Percentiles rank a stretch among this genome's conserved stretches.
These are phyloP conservation scores for Cepaea hortensis DNA, from an alignment of 2,888 invertebrate species.

Conservation along the genomic window DNA sequence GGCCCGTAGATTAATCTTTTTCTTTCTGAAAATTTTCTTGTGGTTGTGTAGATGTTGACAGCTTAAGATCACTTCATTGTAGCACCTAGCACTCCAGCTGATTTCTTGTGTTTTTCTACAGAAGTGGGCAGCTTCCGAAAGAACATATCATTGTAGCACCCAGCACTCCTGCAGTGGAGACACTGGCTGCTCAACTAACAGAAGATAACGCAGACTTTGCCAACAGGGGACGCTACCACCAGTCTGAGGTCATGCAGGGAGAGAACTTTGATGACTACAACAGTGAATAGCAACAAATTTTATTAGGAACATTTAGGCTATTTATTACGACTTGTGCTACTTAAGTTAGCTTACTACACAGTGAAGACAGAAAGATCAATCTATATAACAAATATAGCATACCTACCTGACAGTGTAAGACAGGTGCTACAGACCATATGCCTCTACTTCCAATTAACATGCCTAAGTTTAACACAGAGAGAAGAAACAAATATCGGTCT, in stretches of 20 bases:
- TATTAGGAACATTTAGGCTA: too few relatives aligned
- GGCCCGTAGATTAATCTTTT: not conserved
- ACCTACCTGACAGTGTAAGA: too few relatives aligned
- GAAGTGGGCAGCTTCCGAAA: slow-evolving; percentile 65
- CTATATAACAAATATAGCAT: too few relatives aligned
- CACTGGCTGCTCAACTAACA: slow-evolving; percentile 90
- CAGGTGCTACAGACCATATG: too few relatives aligned
- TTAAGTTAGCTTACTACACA: too few relatives aligned
- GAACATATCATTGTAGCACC: slow-evolving; percentile 77
- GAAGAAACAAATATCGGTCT: too few relatives aligned
- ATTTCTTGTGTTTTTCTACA: slow-evolving; percentile 51
- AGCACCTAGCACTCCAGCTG: slow-evolving; percentile 67
- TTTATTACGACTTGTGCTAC: too few relatives aligned
- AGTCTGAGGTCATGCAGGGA: slow-evolving; percentile 78
- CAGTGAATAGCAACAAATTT: slow-evolving; percentile 42
- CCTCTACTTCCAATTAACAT: too few relatives aligned
- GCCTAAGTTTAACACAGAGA: too few relatives aligned
- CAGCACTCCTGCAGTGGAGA: slow-evolving; percentile 77
- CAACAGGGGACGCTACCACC: slow-evolving; percentile 92
- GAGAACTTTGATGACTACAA: slow-evolving; percentile 75
- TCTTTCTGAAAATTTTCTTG: not conserved
- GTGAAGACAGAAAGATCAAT: too few relatives aligned
- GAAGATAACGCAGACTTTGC: slow-evolving; percentile 97
- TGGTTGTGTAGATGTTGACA: slow-evolving; percentile 65
- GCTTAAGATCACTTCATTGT: slow-evolving; percentile 75